Base-by-base conservation (phyloP, 2,888 invertebrate species). In the Piscicola geometra region DNA sequence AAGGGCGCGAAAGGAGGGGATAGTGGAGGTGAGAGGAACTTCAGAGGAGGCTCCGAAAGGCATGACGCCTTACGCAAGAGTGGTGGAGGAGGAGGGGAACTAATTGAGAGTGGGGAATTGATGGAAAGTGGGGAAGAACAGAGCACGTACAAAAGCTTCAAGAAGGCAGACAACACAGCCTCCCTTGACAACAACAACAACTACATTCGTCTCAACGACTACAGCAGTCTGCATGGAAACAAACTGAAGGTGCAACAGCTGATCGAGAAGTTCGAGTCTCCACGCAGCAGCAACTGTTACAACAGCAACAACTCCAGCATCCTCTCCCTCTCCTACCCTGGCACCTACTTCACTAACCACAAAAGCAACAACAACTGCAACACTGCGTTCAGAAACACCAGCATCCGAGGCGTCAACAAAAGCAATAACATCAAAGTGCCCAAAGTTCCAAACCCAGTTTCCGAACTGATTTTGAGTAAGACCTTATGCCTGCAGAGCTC, bases 191-290 rank as follows among this genome's bases (percentile, higher is more conserved):
- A 56, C 25, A 56, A 56, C 25, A 56, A 56, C 25, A 56, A 56
- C 25, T 56, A 56, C 25, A 56, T 56, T 56, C 60, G 60, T 21
- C 60, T 56, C n/a, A 56, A 56, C 60, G 3, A 15, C n/a, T 25
- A 56, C 25, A 21, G 3, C n/a, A 56, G 60, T n/a, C 12, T 47
- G 9, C 21, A 15, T 9, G 50, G 50, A 9, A 56, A 67, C 67
- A 67, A 30, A 33, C 21, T 28, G 33, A 67, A 67, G 28, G 67
- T 67, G 2, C 67, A 67, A 67, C 67, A 67, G 3, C 30, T 67
- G 21, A 35, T 67, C 33, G 35, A 67, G 3, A 67, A 67, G 30
- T 67, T 67, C 30, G 67, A 67, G 32, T 33, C 32, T 21, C 9
- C 67, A 5, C 12, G 21, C 5, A 30, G n/a, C 33, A 33, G 32